Evolutionary conservation across 2,888 invertebrate genomes (phyloP).

Genomic region (Corythucha ciliata): DNA sequence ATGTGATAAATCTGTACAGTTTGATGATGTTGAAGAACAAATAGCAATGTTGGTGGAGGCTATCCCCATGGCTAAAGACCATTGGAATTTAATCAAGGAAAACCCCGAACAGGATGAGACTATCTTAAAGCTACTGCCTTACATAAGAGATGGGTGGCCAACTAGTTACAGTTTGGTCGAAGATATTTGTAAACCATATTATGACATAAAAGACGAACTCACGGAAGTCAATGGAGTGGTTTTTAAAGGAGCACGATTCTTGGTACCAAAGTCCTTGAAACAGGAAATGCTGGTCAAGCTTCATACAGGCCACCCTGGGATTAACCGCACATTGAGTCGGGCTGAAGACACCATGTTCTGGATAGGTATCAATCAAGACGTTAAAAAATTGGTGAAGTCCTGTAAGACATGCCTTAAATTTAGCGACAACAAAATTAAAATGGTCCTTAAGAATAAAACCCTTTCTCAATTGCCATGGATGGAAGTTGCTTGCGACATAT

Average conservation of each 20-base stretch:
- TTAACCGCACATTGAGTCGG: neutral
- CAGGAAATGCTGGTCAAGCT: neutral
- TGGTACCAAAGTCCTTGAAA: neutral
- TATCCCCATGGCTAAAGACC: neutral
- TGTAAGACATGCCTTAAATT: constrained; percentile 1
- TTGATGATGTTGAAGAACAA: neutral
- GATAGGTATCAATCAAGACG: constrained; percentile 4
- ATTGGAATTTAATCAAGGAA: neutral
- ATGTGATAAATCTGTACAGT: neutral
- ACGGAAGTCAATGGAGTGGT: neutral
- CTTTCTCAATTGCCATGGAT: constrained; percentile 9
- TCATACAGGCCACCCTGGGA: constrained; percentile 6
- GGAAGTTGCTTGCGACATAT: constrained; percentile 5
- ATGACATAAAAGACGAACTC: neutral
- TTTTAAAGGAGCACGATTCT: constrained; percentile 1
- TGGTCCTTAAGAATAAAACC: neutral
- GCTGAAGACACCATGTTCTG: constrained; percentile 1
- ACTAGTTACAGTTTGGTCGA: neutral
- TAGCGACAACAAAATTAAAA: neutral
- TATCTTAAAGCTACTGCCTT: neutral
- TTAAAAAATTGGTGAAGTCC: constrained; percentile 10
- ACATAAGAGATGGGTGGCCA: neutral
- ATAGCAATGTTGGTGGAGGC: too few relatives aligned
- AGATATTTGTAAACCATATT: constrained; percentile 6
- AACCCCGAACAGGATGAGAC: neutral